phyloP scores from a whole-genome alignment of 2,113 vertebrate genomes.

The Callaeas wilsoni region DNA sequence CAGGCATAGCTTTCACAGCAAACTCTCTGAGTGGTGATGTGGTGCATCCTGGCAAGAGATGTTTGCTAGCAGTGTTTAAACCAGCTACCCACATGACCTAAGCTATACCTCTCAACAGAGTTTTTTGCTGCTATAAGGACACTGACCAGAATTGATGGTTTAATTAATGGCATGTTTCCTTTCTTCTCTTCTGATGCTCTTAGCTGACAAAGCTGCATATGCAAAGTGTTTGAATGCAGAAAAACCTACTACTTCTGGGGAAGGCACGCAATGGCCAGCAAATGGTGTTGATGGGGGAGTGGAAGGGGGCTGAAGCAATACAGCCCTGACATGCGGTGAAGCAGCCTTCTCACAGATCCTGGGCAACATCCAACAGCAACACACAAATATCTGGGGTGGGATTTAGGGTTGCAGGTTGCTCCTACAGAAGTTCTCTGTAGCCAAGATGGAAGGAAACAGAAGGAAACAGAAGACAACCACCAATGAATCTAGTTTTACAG shows the following conservation, averaged over 20 bases:
- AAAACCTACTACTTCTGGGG: background rate
- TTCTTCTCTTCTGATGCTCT: background rate
- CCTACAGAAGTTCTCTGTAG: background rate
- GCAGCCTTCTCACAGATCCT: background rate
- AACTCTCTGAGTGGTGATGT: background rate
- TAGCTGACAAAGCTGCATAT: background rate
- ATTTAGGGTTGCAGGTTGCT: background rate
- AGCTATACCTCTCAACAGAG: background rate
- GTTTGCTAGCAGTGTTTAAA: background rate
- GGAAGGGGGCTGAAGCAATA: background rate
- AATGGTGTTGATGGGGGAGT: background rate
- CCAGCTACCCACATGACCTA: background rate
- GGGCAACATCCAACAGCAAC: background rate
- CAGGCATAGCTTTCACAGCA: background rate
- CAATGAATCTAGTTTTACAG: background rate
- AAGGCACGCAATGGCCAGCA: background rate
- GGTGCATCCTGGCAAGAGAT: background rate
- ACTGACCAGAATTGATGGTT: background rate
- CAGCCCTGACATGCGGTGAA: background rate
- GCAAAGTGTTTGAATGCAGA: background rate
- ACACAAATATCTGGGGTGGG: background rate
- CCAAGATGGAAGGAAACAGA: background rate
- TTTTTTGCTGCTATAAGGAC: background rate
- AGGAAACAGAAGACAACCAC: background rate
- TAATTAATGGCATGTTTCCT: background rate